A percentile compares a stretch with the other conserved stretches of the same genome.
Conservation (phyloP, 2,113 vertebrate genomes). For the Pollachius pollachius region DNA sequence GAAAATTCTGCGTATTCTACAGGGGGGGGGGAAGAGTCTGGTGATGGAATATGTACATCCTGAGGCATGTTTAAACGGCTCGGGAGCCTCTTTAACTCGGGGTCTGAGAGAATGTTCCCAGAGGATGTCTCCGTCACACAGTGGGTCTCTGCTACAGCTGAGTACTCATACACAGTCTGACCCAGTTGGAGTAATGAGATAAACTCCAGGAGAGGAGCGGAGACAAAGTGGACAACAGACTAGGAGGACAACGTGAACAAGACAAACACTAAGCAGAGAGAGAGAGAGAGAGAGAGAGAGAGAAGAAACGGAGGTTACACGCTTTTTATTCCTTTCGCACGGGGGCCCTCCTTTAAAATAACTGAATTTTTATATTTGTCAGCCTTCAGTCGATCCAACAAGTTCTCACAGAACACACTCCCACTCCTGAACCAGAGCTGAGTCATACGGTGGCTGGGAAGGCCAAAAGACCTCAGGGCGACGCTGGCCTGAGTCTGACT, state of each 20-base stretch:
- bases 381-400: background rate
- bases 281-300: background rate
- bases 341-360: too few species aligned
- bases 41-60: too few species aligned
- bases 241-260: background rate
- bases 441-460: slow-evolving; percentile 14
- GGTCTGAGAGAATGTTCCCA: too few species aligned
- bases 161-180: background rate
- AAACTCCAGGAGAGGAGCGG: slow-evolving; percentile 2
- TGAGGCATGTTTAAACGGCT: too few species aligned
- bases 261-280: background rate
- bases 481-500: slow-evolving; percentile 16
- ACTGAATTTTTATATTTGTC: background rate
- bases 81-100: too few species aligned
- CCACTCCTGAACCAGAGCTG: slow-evolving; percentile 4
- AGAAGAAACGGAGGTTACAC: too few species aligned
- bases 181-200: slow-evolving; percentile 4
- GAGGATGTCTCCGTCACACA: too few species aligned
- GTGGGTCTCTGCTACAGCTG: too few species aligned
- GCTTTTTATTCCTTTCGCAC: too few species aligned
- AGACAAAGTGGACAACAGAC: background rate
- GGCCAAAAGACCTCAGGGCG: slow-evolving; percentile 20
- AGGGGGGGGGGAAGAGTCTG: too few species aligned
- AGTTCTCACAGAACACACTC: slow-evolving; percentile 45
- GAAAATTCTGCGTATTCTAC: slow-evolving; percentile 4